phyloP scores from a whole-genome alignment of 1,140 invertebrate species.

The Bombus impatiens region DNA sequence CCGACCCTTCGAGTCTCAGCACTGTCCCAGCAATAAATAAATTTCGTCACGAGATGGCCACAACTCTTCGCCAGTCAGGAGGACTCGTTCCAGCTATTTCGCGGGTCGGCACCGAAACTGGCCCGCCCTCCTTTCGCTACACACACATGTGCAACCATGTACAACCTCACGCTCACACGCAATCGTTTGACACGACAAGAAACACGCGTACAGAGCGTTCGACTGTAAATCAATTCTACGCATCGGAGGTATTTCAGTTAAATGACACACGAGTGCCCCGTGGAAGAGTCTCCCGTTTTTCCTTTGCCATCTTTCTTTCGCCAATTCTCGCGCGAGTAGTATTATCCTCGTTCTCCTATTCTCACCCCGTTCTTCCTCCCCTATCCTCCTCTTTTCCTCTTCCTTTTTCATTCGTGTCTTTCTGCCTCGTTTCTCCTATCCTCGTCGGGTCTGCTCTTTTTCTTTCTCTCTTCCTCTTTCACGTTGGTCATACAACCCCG shows the following conservation, averaged over 20 bases:
- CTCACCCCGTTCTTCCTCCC: background rate
- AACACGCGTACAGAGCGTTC: constrained; percentile 34
- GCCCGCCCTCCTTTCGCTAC: constrained; percentile 39
- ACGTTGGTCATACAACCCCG: constrained; percentile 49
- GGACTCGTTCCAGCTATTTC: constrained; percentile 61
- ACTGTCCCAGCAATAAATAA: constrained; percentile 75
- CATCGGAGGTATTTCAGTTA: constrained; percentile 81
- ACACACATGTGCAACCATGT: background rate
- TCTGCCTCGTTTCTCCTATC: background rate
- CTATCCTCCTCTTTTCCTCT: background rate
- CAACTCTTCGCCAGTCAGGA: background rate
- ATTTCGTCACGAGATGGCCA: constrained; percentile 69
- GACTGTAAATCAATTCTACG: constrained; percentile 80
- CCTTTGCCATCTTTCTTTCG: background rate
- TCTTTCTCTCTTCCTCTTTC: background rate
- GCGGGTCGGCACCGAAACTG: constrained; percentile 53
- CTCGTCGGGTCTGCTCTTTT: too few species aligned
- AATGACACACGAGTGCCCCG: constrained; percentile 78
- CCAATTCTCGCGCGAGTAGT: background rate
- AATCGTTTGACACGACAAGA: background rate
- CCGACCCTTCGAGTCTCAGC: constrained; percentile 38
- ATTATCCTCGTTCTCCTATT: background rate
- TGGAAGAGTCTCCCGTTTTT: constrained; percentile 41
- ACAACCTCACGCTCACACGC: background rate
- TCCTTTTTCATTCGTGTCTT: background rate